These are phyloP conservation scores for Drosophila watanabei DNA, from an alignment of 1,140 invertebrate species.

Conservation along the genomic window DNA sequence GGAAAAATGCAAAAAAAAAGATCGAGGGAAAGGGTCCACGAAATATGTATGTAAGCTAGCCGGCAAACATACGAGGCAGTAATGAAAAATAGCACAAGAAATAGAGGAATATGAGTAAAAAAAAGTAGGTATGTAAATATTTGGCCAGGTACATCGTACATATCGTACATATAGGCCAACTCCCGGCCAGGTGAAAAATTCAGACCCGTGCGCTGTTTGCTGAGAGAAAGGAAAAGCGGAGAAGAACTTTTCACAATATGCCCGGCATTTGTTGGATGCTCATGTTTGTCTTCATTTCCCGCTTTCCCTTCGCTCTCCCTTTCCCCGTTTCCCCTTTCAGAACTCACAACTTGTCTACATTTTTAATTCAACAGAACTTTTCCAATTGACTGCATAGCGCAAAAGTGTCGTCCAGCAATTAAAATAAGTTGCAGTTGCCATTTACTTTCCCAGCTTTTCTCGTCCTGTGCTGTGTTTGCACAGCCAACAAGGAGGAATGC, in stretches of 20 bases:
- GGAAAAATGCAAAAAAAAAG: constrained; percentile 26
- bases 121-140: constrained; percentile 63
- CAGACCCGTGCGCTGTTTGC: constrained; percentile 38
- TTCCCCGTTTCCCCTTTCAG: neutral
- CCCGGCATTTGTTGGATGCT: constrained; percentile 42
- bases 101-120: constrained; percentile 45
- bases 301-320: neutral
- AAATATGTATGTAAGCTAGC: constrained; percentile 53
- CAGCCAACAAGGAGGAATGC: constrained; percentile 53
- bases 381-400: constrained; percentile 75
- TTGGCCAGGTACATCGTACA: constrained; percentile 51
- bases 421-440: constrained; percentile 78
- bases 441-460: constrained; percentile 55
- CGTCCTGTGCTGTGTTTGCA: constrained; percentile 47
- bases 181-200: constrained; percentile 49
- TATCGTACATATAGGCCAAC: constrained; percentile 36
- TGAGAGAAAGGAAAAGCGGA: constrained; percentile 6
- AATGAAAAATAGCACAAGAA: constrained; percentile 66
- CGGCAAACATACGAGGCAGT: constrained; percentile 54
- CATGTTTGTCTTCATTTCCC: constrained; percentile 48
- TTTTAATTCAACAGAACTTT: constrained; percentile 77
- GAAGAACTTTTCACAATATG: constrained; percentile 52
- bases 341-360: constrained; percentile 40
- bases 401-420: constrained; percentile 79
- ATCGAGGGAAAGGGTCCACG: constrained; percentile 22